Base-by-base conservation (phyloP, 2,113 vertebrate genomes). In the Melanerpes formicivorus region DNA sequence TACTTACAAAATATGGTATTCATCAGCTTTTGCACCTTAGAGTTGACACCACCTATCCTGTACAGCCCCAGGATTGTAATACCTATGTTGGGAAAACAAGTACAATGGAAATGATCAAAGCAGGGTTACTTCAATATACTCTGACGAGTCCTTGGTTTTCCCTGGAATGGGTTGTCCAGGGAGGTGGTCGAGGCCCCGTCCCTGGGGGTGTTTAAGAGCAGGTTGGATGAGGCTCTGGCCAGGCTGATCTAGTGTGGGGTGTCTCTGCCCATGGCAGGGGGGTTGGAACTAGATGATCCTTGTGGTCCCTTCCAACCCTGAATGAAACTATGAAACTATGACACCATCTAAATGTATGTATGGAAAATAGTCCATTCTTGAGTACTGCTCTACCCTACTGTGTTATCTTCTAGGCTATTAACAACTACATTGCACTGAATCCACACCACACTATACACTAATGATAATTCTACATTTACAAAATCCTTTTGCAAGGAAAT, bases 21-120 rank as follows among this genome's bases (percentile, higher is more conserved):
- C 99, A 99, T 99, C 92, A 99, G 95, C 81, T 99, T 98, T 96
- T 99, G 99, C 30, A 99, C 99, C 97, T 99, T 99, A 62, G 99
- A 99, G 95, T 99, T 99, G 52, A 99, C 99, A 25, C 99, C 99
- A 73, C 99, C 99, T 92, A 98, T 99, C 96, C 99, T 98, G 97
- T 99, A 99, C 21, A 99, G 97, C 8, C 99, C 99, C 96, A 99
- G 97, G 32, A 98, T 98, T 76, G 98, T 99, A 89, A 99, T 98
- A 54, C 99, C 99, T 99, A 71, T 5, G n/a, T 71, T 64, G 73
- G 66, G 29, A 93, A 92, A 91, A 87, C 5, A 67, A 79, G 22
- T 4, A 86, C 14, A 64, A 82, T 55, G 18, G 46, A 79, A 73
- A 64, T 10, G 66, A 84, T 19, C 12, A 75, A 79, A 80, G 80